Base-by-base conservation (phyloP, 2,888 invertebrate species). In the Xestia xanthographa region DNA sequence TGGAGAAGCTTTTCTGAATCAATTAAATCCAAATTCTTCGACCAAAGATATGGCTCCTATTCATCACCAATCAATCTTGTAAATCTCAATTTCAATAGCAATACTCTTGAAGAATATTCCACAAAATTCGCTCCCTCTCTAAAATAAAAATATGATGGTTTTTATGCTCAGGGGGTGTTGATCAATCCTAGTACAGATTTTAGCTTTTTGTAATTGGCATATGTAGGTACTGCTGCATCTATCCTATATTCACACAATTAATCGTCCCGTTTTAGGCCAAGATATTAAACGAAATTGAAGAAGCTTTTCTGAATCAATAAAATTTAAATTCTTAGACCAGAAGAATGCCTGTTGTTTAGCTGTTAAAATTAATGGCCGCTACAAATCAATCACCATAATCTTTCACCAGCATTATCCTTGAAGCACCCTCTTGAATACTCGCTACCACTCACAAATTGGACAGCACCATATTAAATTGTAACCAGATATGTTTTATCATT, bases 401-500 rank as follows among this genome's bases (percentile, higher is more conserved):
- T n/a, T n/a, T n/a, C 12, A 6, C 2, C 6, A 29, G 29, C 14
- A 29, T 29, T 29, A 9, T 58, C 29, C 26, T 58, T 11, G 4
- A 58, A 58, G 14, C 26, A 12, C 45, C 29, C 20, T 56, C 66
- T 20, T 65, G 17, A 17, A 34, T 43, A 53, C 41, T 63, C 88
- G 90, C 89, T 80, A 0, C 6, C 80, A 75, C 89, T 85, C 72
- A 26, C 86, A 79, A 86, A 89, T 91, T 91, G 81, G 56, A 34
- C 88, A 73, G 20, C 38, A 65, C 60, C 77, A 87, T 87, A 92
- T 92, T 91, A 92, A 92, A 92, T 90, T 94, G 94, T 94, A 95
- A 95, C 94, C 92, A 93, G 94, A 95, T 95, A 95, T 90, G 86
- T 91, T 92, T 95, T 95, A 95, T 95, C 94, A 91, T 90, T 95